Conservation (phyloP, 2,797 vertebrate species). For the Arrhamphus sclerolepis region DNA sequence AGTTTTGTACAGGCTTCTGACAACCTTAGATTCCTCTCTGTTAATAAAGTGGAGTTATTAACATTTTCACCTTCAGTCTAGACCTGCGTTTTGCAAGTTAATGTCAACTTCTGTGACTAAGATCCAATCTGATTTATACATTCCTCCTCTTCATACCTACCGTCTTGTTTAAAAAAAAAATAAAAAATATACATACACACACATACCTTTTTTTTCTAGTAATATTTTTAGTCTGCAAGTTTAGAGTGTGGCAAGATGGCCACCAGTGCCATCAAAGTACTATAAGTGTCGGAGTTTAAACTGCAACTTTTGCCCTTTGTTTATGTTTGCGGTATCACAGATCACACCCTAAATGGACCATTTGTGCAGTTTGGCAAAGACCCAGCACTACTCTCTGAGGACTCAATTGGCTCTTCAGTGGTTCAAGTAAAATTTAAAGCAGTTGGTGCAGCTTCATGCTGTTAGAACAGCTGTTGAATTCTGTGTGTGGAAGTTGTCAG, state of each 20-base stretch:
- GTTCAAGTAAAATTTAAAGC: conserved; percentile 21
- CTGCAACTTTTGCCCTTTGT: background rate
- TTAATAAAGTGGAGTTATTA: background rate
- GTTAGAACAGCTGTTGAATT: conserved; percentile 44
- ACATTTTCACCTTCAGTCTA: background rate
- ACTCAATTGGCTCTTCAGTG: conserved; percentile 10
- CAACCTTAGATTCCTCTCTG: background rate
- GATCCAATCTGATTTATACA: background rate
- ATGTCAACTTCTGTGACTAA: background rate
- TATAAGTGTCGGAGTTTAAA: background rate
- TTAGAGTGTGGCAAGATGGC: background rate
- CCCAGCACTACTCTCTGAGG: conserved; percentile 2
- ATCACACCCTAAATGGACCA: conserved; percentile 1
- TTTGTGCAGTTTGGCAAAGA: conserved; percentile 25
- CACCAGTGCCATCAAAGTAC: background rate
- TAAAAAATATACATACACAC: too few species aligned
- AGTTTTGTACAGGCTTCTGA: background rate
- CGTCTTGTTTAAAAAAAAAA: background rate
- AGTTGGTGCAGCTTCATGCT: conserved; percentile 39
- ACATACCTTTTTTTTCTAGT: background rate
- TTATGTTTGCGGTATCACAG: conserved; percentile 9
- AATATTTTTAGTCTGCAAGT: background rate
- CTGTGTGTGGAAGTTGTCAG: conserved; percentile 7
- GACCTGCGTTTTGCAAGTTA: background rate
- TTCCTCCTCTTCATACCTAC: background rate